phyloP scores from a whole-genome alignment of 2,888 invertebrate species.

The Nysson spinosus region DNA sequence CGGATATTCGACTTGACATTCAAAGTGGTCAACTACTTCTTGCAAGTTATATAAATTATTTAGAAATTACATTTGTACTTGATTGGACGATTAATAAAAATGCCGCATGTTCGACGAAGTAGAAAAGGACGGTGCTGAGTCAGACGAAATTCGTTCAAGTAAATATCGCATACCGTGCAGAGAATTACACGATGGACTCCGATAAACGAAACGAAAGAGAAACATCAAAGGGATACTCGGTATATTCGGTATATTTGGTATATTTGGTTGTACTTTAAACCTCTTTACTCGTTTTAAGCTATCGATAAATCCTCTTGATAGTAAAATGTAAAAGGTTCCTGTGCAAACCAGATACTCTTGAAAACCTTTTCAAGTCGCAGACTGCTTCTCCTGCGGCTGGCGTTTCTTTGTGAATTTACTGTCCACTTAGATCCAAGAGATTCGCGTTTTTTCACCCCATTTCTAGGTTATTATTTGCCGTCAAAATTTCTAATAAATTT shows the following conservation, averaged over 20 bases:
- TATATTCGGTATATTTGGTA: no score
- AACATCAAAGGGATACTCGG: constrained; percentile 39
- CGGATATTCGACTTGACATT: no score
- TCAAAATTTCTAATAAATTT: neutral
- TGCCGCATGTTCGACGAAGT: no score
- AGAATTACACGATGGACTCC: constrained; percentile 13
- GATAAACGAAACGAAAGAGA: constrained; percentile 10
- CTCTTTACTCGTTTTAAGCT: constrained; percentile 25
- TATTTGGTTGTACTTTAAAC: constrained; percentile 24
- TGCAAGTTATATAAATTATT: no score
- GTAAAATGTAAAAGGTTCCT: constrained; percentile 31
- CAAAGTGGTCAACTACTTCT: no score
- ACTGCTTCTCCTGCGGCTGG: constrained; percentile 25
- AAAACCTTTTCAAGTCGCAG: constrained; percentile 24
- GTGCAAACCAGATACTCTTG: constrained; percentile 31
- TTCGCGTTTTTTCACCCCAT: neutral
- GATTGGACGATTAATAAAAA: no score
- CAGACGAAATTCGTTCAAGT: constrained; percentile 10
- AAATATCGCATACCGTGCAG: constrained; percentile 24
- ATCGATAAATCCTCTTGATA: constrained; percentile 29
- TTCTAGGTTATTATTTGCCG: no score
- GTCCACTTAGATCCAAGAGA: neutral
- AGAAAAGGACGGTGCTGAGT: neutral
- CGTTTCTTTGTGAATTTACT: constrained; percentile 11
- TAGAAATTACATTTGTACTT: no score